Evolutionary conservation across 2,888 invertebrate species (phyloP).

Genomic region (Cremastobaeus sp.): DNA sequence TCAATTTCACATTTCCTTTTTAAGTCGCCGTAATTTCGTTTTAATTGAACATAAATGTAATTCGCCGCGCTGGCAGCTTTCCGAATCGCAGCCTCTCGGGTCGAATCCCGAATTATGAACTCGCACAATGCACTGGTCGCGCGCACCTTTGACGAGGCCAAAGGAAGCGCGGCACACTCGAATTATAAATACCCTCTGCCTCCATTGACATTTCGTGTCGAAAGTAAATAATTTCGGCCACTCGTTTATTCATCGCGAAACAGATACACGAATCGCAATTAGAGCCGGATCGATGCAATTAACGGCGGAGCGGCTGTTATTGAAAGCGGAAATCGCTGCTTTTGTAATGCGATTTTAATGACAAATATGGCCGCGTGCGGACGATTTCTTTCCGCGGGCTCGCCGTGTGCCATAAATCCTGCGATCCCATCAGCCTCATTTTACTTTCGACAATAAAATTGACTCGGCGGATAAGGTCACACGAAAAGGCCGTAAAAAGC

Average conservation of each 20-base stretch:
- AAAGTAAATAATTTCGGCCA: constrained; percentile 20
- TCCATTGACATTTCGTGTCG: constrained; percentile 22
- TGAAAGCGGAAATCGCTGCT: too few species aligned
- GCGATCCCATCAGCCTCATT: constrained; percentile 51
- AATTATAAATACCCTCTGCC: constrained; percentile 26
- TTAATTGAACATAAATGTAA: constrained; percentile 39
- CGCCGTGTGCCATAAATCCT: constrained; percentile 44
- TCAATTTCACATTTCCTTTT: constrained; percentile 43
- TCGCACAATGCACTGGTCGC: constrained; percentile 17
- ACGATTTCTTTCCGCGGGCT: constrained; percentile 41
- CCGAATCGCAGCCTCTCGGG: constrained; percentile 25
- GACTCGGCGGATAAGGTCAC: constrained; percentile 48
- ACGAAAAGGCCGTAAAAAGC: constrained; percentile 33
- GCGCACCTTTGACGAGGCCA: too few species aligned
- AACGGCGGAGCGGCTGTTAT: too few species aligned
- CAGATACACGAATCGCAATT: constrained; percentile 15
- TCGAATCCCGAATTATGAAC: constrained; percentile 29
- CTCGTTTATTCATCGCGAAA: constrained; percentile 16
- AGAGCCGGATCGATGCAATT: too few species aligned
- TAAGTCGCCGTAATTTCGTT: constrained; percentile 22
- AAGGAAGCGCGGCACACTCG: too few species aligned
- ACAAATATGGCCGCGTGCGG: too few species aligned
- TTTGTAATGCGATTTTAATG: too few species aligned
- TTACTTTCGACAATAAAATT: constrained; percentile 55
- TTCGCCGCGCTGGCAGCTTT: neutral